Conservation (phyloP, 2,888 invertebrate species). For the Rutpela maculata region DNA sequence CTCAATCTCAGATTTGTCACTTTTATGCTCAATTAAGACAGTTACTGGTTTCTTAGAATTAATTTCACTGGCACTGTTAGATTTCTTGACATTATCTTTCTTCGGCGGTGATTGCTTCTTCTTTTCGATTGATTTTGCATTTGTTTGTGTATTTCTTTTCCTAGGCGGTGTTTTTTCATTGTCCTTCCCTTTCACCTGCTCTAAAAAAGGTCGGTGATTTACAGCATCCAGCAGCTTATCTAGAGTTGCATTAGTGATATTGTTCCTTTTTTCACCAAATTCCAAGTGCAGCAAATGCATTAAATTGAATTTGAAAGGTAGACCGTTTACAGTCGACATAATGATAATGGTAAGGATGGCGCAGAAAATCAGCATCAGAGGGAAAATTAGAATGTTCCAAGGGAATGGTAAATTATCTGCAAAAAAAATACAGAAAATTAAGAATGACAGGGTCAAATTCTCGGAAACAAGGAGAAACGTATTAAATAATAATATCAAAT, state of each 20-base stretch:
- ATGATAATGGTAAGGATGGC: constrained; percentile 42
- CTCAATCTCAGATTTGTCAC: not conserved
- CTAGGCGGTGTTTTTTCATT: constrained; percentile 23
- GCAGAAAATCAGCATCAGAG: constrained; percentile 55
- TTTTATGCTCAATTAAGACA: not conserved
- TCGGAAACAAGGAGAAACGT: too few relatives aligned
- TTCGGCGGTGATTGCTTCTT: constrained; percentile 3
- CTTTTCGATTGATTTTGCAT: not conserved
- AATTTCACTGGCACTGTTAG: not conserved
- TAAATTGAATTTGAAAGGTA: constrained; percentile 55
- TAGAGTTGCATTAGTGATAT: constrained; percentile 35
- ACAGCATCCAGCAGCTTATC: constrained; percentile 45
- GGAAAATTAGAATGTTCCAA: constrained; percentile 60
- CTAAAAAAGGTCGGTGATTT: constrained; percentile 43
- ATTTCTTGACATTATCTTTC: not conserved
- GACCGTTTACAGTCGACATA: constrained; percentile 46
- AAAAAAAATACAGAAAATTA: constrained; percentile 27
- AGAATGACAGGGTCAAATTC: too few relatives aligned
- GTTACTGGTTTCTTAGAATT: not conserved
- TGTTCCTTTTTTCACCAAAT: constrained; percentile 48
- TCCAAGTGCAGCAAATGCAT: constrained; percentile 58
- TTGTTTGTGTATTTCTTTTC: not conserved
- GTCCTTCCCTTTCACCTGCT: constrained; percentile 32
- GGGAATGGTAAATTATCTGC: constrained; percentile 52
- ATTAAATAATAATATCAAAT: too few relatives aligned